These are phyloP conservation scores for Eupithecia subfuscata DNA, from an alignment of 2,888 invertebrate genomes.

Conservation along the genomic window DNA sequence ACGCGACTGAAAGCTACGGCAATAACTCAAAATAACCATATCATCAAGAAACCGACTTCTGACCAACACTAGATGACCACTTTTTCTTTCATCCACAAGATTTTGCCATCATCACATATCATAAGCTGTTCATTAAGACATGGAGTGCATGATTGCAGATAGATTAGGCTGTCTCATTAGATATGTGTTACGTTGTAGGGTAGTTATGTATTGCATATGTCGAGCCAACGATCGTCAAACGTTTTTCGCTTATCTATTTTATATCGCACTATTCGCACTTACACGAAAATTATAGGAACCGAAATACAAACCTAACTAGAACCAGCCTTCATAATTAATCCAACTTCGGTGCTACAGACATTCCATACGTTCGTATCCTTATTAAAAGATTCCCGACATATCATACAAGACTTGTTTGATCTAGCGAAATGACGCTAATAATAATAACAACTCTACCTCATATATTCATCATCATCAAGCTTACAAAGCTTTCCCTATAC, in stretches of 20 bases:
- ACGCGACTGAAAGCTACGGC: neutral
- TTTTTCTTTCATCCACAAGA: neutral
- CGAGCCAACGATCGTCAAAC: constrained; percentile 20
- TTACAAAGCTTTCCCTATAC: no score
- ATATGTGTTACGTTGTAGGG: constrained; percentile 40
- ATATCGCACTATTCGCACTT: constrained; percentile 7
- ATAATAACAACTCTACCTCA: neutral
- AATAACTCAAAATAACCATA: neutral
- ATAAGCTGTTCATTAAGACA: constrained; percentile 17
- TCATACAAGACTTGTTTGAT: neutral
- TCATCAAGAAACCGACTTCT: neutral
- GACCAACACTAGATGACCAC: neutral
- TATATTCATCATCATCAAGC: no score
- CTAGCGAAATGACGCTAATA: neutral
- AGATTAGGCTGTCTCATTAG: constrained; percentile 47
- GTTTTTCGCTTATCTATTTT: constrained; percentile 37
- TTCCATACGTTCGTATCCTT: neutral
- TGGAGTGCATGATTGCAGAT: constrained; percentile 30
- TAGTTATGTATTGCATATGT: constrained; percentile 38
- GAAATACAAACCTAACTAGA: neutral
- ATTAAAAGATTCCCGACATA: neutral
- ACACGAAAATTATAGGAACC: neutral
- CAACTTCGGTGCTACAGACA: neutral
- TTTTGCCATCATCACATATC: constrained; percentile 17
- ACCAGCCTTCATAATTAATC: neutral